Conservation (phyloP, 2,888 invertebrate species). For the Drosophila subsilvestris region DNA sequence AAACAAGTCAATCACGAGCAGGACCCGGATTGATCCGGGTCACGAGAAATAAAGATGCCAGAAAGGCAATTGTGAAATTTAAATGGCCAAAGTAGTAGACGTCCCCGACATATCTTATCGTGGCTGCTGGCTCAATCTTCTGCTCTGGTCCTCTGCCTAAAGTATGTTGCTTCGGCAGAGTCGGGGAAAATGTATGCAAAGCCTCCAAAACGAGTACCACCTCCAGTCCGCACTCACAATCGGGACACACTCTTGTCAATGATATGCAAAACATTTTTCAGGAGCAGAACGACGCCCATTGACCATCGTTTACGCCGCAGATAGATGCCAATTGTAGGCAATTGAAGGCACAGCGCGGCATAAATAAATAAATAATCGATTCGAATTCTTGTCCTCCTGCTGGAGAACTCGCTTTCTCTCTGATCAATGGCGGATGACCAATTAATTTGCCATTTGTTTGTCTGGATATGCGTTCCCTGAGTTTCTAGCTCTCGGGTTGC, state of each 20-base stretch:
- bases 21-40: too few relatives aligned
- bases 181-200: conserved; percentile 72
- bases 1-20: too few relatives aligned
- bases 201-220: too few relatives aligned
- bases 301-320: conserved; percentile 28
- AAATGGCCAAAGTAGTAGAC: conserved; percentile 73
- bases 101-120: conserved; percentile 49
- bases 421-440: conserved; percentile 47
- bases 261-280: conserved; percentile 65
- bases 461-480: too few relatives aligned
- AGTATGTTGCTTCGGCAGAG: conserved; percentile 60
- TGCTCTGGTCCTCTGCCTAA: too few relatives aligned
- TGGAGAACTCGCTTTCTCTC: not conserved
- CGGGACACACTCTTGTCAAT: conserved; percentile 57
- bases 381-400: conserved; percentile 33
- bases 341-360: conserved; percentile 65
- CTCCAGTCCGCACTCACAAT: too few relatives aligned
- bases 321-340: conserved; percentile 76
- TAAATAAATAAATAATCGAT: conserved; percentile 79
- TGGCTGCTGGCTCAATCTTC: too few relatives aligned
- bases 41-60: conserved; percentile 74
- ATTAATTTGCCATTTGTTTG: conserved; percentile 77
- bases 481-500: too few relatives aligned
- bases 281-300: conserved; percentile 2
- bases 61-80: conserved; percentile 78